These are phyloP conservation scores for Macaria notata DNA, from an alignment of 2,888 invertebrate species.

Conservation along the genomic window DNA sequence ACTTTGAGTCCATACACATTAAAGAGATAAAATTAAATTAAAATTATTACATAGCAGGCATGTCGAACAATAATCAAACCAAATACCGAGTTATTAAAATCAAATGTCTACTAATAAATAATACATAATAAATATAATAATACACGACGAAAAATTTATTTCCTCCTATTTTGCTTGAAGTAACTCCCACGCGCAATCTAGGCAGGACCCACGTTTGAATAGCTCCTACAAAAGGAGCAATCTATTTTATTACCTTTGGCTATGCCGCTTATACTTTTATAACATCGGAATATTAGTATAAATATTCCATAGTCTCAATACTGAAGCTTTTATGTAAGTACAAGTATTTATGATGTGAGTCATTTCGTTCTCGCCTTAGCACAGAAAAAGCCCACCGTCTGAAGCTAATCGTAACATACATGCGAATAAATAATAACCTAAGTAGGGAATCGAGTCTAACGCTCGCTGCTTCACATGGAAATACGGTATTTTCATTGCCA, in stretches of 20 bases:
- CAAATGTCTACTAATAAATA: too few species aligned
- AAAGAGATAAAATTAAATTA: too few species aligned
- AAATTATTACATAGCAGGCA: too few species aligned
- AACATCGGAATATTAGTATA: background rate
- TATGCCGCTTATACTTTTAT: constrained; percentile 16
- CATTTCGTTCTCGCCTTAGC: background rate
- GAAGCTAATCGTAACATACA: constrained; percentile 5
- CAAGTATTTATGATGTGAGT: background rate
- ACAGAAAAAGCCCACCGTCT: background rate
- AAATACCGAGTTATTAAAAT: too few species aligned
- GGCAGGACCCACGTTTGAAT: constrained; percentile 10
- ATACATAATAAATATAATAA: too few species aligned
- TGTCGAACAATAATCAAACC: too few species aligned
- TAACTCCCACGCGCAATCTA: constrained; percentile 15
- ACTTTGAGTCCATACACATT: too few species aligned
- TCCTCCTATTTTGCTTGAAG: constrained; percentile 1
- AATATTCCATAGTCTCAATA: background rate
- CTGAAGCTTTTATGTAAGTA: too few species aligned
- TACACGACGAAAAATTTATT: constrained; percentile 5
- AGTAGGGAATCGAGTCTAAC: background rate
- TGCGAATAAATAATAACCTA: constrained; percentile 4
- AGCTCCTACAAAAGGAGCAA: constrained; percentile 11
- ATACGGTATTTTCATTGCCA: constrained; percentile 33
- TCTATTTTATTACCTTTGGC: constrained; percentile 8
- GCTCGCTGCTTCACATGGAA: constrained; percentile 18